These are phyloP conservation scores for Agrilus biguttatus DNA, from an alignment of 2,888 invertebrate species.

Conservation along the genomic window DNA sequence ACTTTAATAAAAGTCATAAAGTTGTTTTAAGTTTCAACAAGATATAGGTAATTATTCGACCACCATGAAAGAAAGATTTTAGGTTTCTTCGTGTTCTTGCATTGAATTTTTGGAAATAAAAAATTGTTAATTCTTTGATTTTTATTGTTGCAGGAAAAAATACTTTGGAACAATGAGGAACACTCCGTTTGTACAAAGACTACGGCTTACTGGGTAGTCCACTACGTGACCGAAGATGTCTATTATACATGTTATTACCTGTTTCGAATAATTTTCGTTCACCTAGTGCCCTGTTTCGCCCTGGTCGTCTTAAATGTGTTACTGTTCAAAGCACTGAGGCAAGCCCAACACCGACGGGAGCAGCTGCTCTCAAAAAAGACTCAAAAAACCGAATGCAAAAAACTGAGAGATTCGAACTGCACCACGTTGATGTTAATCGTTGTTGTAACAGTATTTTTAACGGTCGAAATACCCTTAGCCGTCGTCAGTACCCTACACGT, in stretches of 20 bases:
- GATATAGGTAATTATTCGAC: too few species aligned
- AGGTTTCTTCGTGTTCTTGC: too few species aligned
- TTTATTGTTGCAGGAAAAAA: slow-evolving; percentile 35
- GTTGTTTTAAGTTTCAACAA: too few species aligned
- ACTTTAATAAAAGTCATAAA: too few species aligned
- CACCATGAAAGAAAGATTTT: too few species aligned
- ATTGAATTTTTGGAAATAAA: too few species aligned
- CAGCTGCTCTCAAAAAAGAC: slow-evolving; percentile 27
- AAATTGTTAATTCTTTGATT: neutral
- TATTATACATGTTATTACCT: slow-evolving; percentile 74
- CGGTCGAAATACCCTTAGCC: slow-evolving; percentile 73
- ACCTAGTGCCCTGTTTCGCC: slow-evolving; percentile 76
- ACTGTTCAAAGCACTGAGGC: slow-evolving; percentile 71
- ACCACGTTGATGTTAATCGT: slow-evolving; percentile 80
- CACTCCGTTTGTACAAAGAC: slow-evolving; percentile 50
- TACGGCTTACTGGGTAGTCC: slow-evolving; percentile 55
- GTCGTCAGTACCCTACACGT: slow-evolving; percentile 74
- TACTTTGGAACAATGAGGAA: slow-evolving; percentile 55
- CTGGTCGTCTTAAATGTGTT: slow-evolving; percentile 79
- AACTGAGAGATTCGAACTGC: slow-evolving; percentile 65
- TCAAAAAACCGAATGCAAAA: slow-evolving; percentile 62
- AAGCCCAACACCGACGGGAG: slow-evolving; percentile 48
- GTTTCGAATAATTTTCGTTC: slow-evolving; percentile 84
- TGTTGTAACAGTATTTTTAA: slow-evolving; percentile 69
- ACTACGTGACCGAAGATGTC: slow-evolving; percentile 49